Evolutionary conservation across 2,113 vertebrate species (phyloP), one percentile per base, ranked within the genome.

Genomic region (Labeo rohita): DNA sequence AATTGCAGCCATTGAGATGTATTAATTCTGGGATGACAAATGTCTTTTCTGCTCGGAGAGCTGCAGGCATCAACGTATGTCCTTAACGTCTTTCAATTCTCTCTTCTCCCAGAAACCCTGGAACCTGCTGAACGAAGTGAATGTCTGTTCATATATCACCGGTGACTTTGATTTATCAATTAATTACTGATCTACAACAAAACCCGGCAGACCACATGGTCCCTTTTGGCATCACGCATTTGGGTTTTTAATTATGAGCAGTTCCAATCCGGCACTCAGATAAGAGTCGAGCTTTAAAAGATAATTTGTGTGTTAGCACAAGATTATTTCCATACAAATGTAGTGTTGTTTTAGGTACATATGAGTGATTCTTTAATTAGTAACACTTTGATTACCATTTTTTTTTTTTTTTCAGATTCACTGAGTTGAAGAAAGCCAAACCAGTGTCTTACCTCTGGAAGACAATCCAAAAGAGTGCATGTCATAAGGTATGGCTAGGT

Each of bases 131-230:
- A 28, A 28, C 28, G 28, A 85, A 91, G 87, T 85, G 85, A 90
- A 83, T 89, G 92, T 77, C 90, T 54, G 11, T 73, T 90, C 86
- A 86, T 52, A 91, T 92, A 87, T 88, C 16, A 56, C 28, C 45
- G 11, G 2, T 70, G 90, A 90, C 90, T 80, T 90, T 92, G 93
- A 93, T 91, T 92, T 86, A 90, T 92, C 90, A 90, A 93, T 92
- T 91, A 91, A 90, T 91, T 92, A 91, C 45, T 59, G 54, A 66
- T 77, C 56, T 84, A 87, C 84, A 90, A 86, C 65, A 87, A 87
- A 89, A 91, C 83, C 74, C 61, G 88, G 87, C 82, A 84, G 87
- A 84, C 85, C 87, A 54, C 85, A 59, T 21, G 76, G 80, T 36
- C 52, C 39, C 23, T 66, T 50, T 13, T 49, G 56, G 34, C 68